These are phyloP conservation scores for Synergus itoensis DNA, from an alignment of 2,888 invertebrate species.

Conservation along the genomic window DNA sequence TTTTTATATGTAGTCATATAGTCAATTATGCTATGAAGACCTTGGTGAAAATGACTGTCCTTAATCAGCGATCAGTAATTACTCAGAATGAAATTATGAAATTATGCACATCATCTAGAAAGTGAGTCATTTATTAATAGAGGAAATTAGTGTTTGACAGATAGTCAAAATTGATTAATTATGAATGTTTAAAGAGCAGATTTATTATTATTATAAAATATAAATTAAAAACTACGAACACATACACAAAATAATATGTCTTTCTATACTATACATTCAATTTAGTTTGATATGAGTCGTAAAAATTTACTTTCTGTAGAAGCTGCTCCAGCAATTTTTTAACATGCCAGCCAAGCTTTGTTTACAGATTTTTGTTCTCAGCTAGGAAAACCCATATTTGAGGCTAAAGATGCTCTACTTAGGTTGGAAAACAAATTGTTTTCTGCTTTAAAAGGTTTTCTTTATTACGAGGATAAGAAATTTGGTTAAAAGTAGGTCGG, in stretches of 20 bases:
- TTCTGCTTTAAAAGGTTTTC: not conserved
- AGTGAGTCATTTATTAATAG: conserved; percentile 9
- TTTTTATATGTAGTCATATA: not conserved
- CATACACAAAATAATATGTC: too few relatives aligned
- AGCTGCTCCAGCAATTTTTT: too few relatives aligned
- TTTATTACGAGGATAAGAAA: too few relatives aligned
- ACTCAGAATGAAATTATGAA: conserved; percentile 19
- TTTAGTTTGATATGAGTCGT: not conserved
- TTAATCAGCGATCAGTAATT: conserved; percentile 13
- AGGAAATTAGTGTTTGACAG: not conserved
- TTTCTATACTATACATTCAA: not conserved
- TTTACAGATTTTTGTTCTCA: not conserved
- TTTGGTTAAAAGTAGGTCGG: not conserved
- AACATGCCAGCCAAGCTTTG: not conserved
- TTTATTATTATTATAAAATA: too few relatives aligned
- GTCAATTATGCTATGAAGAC: not conserved
- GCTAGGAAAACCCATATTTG: not conserved
- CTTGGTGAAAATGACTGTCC: conserved; percentile 17
- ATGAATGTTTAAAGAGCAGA: not conserved
- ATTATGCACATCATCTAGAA: conserved; percentile 3
- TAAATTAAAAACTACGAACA: not conserved
- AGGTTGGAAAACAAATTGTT: not conserved
- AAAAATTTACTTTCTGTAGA: not conserved
- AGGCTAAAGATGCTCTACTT: not conserved
- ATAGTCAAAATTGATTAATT: not conserved